Evolutionary conservation across 1,140 invertebrate genomes (phyloP).

Genomic region (Sinella curviseta): DNA sequence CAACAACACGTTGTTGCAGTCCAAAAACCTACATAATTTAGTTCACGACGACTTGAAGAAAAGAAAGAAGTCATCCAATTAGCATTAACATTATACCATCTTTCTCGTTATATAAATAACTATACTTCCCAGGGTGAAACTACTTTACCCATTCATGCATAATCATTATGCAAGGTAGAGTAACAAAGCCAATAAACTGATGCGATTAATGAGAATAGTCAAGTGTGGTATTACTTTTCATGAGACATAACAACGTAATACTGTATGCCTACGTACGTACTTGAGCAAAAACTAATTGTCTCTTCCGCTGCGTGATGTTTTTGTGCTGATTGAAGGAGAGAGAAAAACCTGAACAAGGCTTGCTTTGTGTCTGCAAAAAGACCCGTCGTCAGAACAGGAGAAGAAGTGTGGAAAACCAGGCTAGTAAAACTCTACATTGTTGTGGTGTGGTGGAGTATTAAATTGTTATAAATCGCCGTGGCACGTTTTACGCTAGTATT

Average conservation of each 20-base stretch:
- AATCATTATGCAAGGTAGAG: neutral
- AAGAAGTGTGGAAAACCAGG: neutral
- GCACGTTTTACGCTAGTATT: constrained; percentile 13
- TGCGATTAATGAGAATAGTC: neutral
- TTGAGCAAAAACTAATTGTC: too few species aligned
- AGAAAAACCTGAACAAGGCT: neutral
- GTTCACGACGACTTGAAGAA: neutral
- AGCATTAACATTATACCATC: neutral
- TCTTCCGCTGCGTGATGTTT: neutral
- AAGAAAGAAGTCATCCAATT: neutral
- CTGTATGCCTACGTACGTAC: too few species aligned
- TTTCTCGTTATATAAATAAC: neutral
- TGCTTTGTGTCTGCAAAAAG: too few species aligned
- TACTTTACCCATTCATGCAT: neutral
- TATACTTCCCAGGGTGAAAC: neutral
- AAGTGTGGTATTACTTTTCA: too few species aligned
- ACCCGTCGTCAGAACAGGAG: neutral
- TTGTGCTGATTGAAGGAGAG: neutral
- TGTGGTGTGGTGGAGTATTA: neutral
- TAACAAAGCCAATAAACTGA: neutral
- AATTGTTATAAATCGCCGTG: neutral
- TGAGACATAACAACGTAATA: too few species aligned
- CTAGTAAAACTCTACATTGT: neutral
- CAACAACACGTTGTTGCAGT: neutral
- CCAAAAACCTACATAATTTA: neutral